These are phyloP conservation scores for Drosophila recens DNA, from an alignment of 2,888 invertebrate species.

Conservation along the genomic window DNA sequence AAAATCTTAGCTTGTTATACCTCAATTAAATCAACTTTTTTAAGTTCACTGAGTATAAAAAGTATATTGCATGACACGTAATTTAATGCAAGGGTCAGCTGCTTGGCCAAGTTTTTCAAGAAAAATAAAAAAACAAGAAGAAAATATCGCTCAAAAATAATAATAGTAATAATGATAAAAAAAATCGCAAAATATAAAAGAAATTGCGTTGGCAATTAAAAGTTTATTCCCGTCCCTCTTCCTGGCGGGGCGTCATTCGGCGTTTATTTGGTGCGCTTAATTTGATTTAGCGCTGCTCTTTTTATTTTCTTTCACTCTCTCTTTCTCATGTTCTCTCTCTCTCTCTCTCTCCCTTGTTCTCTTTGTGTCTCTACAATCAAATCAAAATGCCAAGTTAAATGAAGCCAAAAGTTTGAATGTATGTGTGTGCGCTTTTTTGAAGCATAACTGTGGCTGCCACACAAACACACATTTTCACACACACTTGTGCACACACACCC, in stretches of 20 bases:
- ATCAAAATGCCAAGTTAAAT: conserved; percentile 70
- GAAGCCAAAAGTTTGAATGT: conserved; percentile 63
- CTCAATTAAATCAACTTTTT: not conserved
- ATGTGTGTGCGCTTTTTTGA: conserved; percentile 41
- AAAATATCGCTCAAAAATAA: conserved; percentile 9
- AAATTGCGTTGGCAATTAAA: conserved; percentile 66
- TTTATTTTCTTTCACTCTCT: not conserved
- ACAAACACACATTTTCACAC: not conserved
- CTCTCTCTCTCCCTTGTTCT: not conserved
- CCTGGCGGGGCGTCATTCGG: not conserved
- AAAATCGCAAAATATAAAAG: conserved; percentile 25
- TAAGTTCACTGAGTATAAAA: not conserved
- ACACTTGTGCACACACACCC: conserved; percentile 4
- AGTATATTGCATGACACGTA: conserved; percentile 1
- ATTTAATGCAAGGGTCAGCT: conserved; percentile 14
- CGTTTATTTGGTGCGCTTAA: conserved; percentile 52
- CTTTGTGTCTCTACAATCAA: conserved; percentile 54
- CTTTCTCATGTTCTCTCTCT: no score
- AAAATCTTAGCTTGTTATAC: no score
- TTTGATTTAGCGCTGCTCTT: conserved; percentile 65
- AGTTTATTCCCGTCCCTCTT: conserved; percentile 41
- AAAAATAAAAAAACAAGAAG: not conserved
- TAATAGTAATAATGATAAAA: conserved; percentile 26
- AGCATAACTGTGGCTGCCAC: conserved; percentile 34
- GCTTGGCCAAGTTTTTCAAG: conserved; percentile 11